phyloP scores from a whole-genome alignment of 2,888 invertebrate genomes.

The Leucozona laternaria region DNA sequence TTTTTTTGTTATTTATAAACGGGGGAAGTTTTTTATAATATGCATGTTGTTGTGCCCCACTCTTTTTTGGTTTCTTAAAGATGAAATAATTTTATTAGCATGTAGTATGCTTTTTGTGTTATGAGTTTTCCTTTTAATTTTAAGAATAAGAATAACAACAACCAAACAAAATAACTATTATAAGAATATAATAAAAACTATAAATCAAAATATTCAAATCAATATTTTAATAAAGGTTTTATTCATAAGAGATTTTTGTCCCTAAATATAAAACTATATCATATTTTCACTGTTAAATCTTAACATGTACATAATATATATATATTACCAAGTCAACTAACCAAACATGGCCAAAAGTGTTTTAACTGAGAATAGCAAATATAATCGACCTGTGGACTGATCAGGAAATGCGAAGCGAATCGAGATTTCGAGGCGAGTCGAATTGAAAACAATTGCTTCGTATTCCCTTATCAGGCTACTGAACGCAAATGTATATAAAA shows the following conservation, averaged over 20 bases:
- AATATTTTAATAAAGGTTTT: constrained; percentile 8
- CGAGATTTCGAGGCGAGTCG: too few relatives aligned
- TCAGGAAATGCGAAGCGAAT: too few relatives aligned
- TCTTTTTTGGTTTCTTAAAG: constrained; percentile 1
- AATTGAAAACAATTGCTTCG: too few relatives aligned
- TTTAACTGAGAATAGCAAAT: too few relatives aligned
- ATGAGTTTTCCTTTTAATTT: constrained; percentile 29
- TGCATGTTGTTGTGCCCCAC: background rate
- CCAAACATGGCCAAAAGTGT: too few relatives aligned
- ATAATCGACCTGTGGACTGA: too few relatives aligned
- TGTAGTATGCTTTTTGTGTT: constrained; percentile 12
- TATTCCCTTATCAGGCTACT: too few relatives aligned
- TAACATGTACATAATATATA: background rate
- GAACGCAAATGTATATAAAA: too few relatives aligned
- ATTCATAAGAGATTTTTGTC: background rate
- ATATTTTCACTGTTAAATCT: background rate
- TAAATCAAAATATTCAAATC: background rate
- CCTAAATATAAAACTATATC: background rate
- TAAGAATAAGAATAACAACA: constrained; percentile 15
- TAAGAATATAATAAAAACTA: constrained; percentile 11
- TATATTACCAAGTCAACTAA: too few relatives aligned
- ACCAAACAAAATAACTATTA: constrained; percentile 19
- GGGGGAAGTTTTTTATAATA: background rate
- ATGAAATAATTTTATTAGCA: constrained; percentile 3
- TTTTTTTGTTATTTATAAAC: background rate